A percentile compares a stretch with the other conserved stretches of the same genome.
Conservation (phyloP, 2,797 vertebrate species). For the Smutsia gigantea region DNA sequence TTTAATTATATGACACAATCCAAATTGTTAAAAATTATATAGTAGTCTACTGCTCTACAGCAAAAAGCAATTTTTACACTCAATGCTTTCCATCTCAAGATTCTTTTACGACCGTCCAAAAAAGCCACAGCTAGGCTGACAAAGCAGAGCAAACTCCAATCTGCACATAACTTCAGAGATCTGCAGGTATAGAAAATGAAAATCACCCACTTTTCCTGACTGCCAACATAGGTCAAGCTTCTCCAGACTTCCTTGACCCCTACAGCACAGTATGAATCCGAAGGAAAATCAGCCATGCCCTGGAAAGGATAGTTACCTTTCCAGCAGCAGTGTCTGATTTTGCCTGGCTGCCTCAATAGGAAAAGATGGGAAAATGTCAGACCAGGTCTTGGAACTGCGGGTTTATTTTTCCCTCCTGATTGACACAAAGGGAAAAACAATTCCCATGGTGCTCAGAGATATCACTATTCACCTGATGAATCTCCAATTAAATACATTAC, state of each 20-base stretch:
- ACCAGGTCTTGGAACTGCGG: constrained; percentile 67
- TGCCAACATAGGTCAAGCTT: constrained; percentile 67
- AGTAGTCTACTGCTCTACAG: neutral
- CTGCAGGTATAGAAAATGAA: constrained; percentile 75
- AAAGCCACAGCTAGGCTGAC: constrained; percentile 84
- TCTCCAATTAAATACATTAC: constrained; percentile 78
- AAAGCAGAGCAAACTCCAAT: constrained; percentile 83
- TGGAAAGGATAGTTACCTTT: constrained; percentile 67
- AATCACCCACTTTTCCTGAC: constrained; percentile 81
- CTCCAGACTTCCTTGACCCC: constrained; percentile 78
- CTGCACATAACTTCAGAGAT: constrained; percentile 81
- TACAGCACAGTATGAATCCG: constrained; percentile 83
- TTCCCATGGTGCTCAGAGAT: constrained; percentile 53
- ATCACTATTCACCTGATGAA: constrained; percentile 58
- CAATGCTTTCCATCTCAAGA: constrained; percentile 88
- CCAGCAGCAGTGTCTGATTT: constrained; percentile 38
- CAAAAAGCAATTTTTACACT: constrained; percentile 79
- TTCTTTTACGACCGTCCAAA: constrained; percentile 81
- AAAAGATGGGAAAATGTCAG: constrained; percentile 81
- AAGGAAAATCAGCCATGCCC: constrained; percentile 83
- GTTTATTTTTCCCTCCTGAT: constrained; percentile 72
- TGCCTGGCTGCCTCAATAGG: constrained; percentile 76
- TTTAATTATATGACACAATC: neutral
- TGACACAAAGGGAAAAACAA: constrained; percentile 73
- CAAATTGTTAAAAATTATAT: constrained; percentile 21